Conservation (phyloP, 1,140 invertebrate genomes). For the Acromyrmex charruanus region DNA sequence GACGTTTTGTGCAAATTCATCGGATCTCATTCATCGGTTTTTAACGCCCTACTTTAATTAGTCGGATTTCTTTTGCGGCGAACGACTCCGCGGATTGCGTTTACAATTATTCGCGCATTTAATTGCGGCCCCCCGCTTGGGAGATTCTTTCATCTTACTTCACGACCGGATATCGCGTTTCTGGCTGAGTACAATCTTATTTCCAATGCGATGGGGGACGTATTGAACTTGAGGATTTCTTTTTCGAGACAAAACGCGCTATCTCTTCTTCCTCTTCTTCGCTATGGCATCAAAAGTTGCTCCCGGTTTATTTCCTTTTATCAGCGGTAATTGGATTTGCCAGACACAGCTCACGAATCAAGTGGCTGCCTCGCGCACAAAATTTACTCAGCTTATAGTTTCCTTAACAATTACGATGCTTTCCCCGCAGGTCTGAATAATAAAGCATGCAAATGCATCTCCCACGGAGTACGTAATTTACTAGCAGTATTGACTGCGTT, state of each 20-base stretch:
- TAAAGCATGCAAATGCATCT: slow-evolving; percentile 44
- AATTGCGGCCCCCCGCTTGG: slow-evolving; percentile 18
- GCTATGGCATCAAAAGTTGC: slow-evolving; percentile 61
- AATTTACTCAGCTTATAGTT: slow-evolving; percentile 46
- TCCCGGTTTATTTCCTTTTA: slow-evolving; percentile 60
- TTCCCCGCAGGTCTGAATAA: slow-evolving; percentile 28
- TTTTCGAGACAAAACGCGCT: slow-evolving; percentile 58
- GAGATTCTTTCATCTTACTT: slow-evolving; percentile 50
- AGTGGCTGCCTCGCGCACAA: slow-evolving; percentile 41
- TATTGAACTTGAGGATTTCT: slow-evolving; percentile 59
- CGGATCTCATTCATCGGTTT: background rate
- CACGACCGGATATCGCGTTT: slow-evolving; percentile 44
- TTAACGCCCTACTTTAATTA: slow-evolving; percentile 49
- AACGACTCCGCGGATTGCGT: slow-evolving; percentile 38
- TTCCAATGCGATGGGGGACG: slow-evolving; percentile 45
- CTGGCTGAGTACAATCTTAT: slow-evolving; percentile 50
- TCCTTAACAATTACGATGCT: slow-evolving; percentile 50
- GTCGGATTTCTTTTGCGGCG: slow-evolving; percentile 48
- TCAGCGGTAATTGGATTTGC: slow-evolving; percentile 60
- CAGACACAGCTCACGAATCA: slow-evolving; percentile 56
- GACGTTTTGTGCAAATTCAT: slow-evolving; percentile 32
- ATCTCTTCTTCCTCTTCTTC: slow-evolving; percentile 30
- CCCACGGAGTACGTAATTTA: background rate
- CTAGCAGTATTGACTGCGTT: background rate
- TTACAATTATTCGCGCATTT: slow-evolving; percentile 62